Percentiles rank a stretch among this genome's conserved stretches.
Conservation (phyloP, 2,888 invertebrate species). For the Neoscelio sp. region DNA sequence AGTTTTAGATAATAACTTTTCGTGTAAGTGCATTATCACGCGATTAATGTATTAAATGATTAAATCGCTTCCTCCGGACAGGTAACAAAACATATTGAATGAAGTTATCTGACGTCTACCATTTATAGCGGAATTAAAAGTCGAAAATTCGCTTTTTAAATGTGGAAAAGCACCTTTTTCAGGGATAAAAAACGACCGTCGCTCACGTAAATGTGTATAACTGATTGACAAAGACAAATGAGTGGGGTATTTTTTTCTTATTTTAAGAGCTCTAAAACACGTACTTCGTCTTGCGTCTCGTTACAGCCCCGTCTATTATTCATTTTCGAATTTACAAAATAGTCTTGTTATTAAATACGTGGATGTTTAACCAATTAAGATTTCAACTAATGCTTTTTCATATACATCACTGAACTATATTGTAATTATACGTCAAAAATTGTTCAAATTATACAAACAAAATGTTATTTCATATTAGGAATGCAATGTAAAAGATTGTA, state of each 20-base stretch:
- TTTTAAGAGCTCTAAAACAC: conserved; percentile 34
- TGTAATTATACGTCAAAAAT: no score
- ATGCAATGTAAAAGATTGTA: no score
- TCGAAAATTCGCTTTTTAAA: conserved; percentile 13
- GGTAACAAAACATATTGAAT: not conserved
- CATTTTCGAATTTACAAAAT: conserved; percentile 42
- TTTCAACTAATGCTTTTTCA: no score
- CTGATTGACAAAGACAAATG: conserved; percentile 50
- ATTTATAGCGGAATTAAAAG: conserved; percentile 19
- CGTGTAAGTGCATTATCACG: no score
- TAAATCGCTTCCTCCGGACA: no score
- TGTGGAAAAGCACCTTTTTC: conserved; percentile 12
- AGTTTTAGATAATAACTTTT: no score
- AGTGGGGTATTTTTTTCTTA: conserved; percentile 20
- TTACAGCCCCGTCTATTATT: conserved; percentile 29
- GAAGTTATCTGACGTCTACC: not conserved
- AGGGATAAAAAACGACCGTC: conserved; percentile 5
- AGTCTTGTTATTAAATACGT: conserved; percentile 36
- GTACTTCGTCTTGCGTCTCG: conserved; percentile 13
- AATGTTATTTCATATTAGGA: no score
- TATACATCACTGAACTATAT: no score
- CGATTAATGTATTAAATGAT: no score
- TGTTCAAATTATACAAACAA: no score
- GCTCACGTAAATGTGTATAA: conserved; percentile 26
- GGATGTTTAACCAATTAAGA: conserved; percentile 29